Percentiles rank a stretch among this genome's conserved stretches.
phyloP scores from a whole-genome alignment of 2,888 invertebrate genomes.

The Nemapogon koenigi region DNA sequence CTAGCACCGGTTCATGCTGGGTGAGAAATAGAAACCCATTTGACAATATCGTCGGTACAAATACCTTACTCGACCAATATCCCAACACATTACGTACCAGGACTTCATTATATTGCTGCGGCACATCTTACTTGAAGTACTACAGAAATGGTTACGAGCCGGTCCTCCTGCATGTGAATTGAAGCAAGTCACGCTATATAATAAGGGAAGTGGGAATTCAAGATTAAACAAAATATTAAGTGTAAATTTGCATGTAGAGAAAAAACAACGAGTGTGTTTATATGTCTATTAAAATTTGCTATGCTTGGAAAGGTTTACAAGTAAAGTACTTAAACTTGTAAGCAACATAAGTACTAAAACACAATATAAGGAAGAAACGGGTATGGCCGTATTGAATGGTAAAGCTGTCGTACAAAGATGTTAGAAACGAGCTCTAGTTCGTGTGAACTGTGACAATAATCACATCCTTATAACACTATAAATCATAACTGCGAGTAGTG shows the following conservation, averaged over 20 bases:
- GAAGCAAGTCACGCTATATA: neutral
- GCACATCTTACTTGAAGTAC: conserved; percentile 16
- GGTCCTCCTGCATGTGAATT: neutral
- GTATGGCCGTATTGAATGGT: too few relatives aligned
- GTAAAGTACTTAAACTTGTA: too few relatives aligned
- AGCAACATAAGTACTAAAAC: too few relatives aligned
- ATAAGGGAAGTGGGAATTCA: too few relatives aligned
- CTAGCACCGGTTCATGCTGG: conserved; percentile 42
- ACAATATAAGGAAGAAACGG: too few relatives aligned
- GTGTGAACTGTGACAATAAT: conserved; percentile 49
- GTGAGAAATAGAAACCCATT: conserved; percentile 49
- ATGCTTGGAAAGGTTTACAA: too few relatives aligned
- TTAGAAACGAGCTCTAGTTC: conserved; percentile 12
- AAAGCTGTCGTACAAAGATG: too few relatives aligned
- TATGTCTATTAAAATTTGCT: too few relatives aligned
- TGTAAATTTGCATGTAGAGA: neutral
- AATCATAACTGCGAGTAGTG: conserved; percentile 51
- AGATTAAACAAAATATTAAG: neutral
- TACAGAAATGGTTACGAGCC: neutral
- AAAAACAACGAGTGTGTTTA: conserved; percentile 2
- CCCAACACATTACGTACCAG: conserved; percentile 29
- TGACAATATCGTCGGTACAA: conserved; percentile 42
- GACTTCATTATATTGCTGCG: conserved; percentile 32
- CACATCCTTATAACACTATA: conserved; percentile 53
- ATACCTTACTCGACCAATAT: conserved; percentile 33